Percentiles rank a stretch among this genome's conserved stretches.
Evolutionary conservation across 2,113 vertebrate genomes (phyloP).

Genomic region (Callithrix jacchus): DNA sequence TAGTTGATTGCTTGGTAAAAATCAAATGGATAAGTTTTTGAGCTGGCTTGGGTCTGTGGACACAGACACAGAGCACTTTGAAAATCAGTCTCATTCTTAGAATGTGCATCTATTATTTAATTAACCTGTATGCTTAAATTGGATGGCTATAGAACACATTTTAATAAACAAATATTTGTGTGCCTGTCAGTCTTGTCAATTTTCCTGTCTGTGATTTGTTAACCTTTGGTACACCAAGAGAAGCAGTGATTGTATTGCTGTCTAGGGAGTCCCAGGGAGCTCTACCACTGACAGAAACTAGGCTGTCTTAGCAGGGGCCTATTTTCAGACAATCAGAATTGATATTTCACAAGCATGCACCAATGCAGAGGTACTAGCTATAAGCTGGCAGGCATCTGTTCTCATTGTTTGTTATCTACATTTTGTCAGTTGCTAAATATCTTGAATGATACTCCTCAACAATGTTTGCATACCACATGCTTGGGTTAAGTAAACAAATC

Average conservation of each 20-base stretch:
- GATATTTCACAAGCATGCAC: not conserved
- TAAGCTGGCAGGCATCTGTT: not conserved
- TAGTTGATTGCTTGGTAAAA: not conserved
- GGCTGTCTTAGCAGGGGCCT: not conserved
- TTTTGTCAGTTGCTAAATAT: conserved; percentile 13
- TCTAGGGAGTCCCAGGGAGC: not conserved
- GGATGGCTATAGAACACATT: conserved; percentile 12
- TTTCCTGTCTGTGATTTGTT: conserved; percentile 51
- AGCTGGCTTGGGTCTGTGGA: not conserved
- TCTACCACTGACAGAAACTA: not conserved
- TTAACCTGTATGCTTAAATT: conserved; percentile 3
- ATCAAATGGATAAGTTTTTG: conserved; percentile 42
- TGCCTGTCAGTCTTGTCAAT: conserved; percentile 6
- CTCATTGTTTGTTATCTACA: not conserved
- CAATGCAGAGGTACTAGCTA: not conserved
- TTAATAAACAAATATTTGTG: conserved; percentile 62
- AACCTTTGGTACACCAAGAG: not conserved
- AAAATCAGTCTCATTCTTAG: conserved; percentile 35
- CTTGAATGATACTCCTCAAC: not conserved
- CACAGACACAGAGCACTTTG: not conserved
- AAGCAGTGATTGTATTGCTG: not conserved
- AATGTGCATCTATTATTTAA: conserved; percentile 28
- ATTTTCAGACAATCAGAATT: not conserved
- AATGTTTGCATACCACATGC: not conserved
- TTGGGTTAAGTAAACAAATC: conserved; percentile 34